phyloP scores from a whole-genome alignment of 2,113 vertebrate species.

The Elephas maximus region DNA sequence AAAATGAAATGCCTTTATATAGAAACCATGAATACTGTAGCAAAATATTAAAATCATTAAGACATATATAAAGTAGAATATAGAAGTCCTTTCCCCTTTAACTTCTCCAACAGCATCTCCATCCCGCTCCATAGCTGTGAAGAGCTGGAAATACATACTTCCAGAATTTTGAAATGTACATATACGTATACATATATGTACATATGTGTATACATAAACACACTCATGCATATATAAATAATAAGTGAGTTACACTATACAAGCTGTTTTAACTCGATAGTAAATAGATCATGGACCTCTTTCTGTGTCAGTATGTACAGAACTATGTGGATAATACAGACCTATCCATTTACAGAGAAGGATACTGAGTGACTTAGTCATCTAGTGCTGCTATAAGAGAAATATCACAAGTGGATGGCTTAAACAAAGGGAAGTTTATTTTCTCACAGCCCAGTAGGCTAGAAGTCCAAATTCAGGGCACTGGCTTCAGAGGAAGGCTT shows the following conservation, averaged over 20 bases:
- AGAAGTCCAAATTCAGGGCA: no score
- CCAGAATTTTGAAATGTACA: neutral
- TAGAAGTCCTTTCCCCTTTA: neutral
- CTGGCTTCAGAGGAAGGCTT: no score
- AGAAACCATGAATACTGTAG: neutral
- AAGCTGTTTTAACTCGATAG: neutral
- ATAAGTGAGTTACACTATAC: neutral
- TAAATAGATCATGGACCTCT: neutral
- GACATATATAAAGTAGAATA: neutral
- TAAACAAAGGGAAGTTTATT: no score
- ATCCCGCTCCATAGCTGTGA: neutral
- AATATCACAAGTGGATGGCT: no score
- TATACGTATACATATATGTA: neutral
- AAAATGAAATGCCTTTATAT: neutral
- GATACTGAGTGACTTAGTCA: neutral
- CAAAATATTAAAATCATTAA: slow-evolving; percentile 14
- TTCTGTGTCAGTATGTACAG: neutral
- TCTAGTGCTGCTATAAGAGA: no score
- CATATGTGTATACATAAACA: neutral
- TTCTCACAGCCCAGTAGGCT: no score
- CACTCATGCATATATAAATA: neutral
- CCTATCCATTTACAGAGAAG: neutral
- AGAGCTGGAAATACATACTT: neutral
- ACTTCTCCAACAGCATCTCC: neutral
- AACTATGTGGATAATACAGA: neutral